A percentile compares a stretch with the other conserved stretches of the same genome.
Conservation (phyloP, 2,797 vertebrate genomes). For the Alauda arvensis region DNA sequence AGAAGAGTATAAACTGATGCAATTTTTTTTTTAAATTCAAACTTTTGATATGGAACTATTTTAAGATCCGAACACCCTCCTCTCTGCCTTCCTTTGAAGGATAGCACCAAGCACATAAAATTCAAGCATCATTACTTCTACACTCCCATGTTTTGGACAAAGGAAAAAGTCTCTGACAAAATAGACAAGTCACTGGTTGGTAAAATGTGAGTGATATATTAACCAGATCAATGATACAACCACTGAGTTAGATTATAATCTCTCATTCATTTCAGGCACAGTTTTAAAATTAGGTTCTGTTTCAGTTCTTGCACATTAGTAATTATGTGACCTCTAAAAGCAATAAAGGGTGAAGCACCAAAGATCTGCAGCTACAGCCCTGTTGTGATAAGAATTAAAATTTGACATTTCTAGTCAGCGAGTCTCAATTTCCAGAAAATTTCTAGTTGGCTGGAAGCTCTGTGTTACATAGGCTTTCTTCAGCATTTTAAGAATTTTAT, state of each 20-base stretch:
- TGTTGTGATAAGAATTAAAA: not conserved
- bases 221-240: not conserved
- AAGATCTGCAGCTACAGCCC: not conserved
- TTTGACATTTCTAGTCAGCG: conserved; percentile 6
- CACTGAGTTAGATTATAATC: not conserved
- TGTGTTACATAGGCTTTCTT: not conserved
- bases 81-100: not conserved
- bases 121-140: not conserved
- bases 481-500: not conserved
- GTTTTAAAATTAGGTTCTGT: not conserved
- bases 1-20: not conserved
- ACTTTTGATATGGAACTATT: not conserved
- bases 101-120: rapidly evolving
- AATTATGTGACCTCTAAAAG: not conserved
- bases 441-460: not conserved
- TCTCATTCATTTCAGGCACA: not conserved
- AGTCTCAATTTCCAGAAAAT: not conserved
- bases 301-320: not conserved
- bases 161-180: not conserved
- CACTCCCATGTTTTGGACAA: not conserved
- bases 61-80: not conserved
- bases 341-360: not conserved
- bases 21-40: not conserved
- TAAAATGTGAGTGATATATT: not conserved
- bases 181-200: not conserved